Base-by-base conservation (phyloP, 1,140 invertebrate species). In the Cotesia vestalis region DNA sequence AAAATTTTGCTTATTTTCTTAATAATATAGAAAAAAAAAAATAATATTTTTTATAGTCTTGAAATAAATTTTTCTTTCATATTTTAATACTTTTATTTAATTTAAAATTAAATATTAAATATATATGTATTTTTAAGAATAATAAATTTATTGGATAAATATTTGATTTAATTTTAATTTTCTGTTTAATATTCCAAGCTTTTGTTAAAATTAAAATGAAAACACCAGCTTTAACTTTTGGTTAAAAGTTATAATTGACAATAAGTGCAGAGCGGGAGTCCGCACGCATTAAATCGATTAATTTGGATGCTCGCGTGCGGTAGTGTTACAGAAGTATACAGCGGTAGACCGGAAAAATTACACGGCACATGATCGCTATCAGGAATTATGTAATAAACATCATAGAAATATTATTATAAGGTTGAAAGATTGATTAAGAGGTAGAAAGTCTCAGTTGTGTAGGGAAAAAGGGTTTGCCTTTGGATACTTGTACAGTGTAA, bases 311-410 rank as follows among this genome's bases (percentile, higher is more conserved):
- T 59, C 68, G 60, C 61, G 68, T 60, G 40, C 36, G 17, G 20
- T 62, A 60, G 61, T 61, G 9, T n/a, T 70, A 62, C 40, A 17
- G 36, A 27, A 27, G 1, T 27, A 27, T 27, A 27, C 14, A 2
- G 6, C 14, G 61, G 70, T 63, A 38, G 51, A 71, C 57, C 68
- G 46, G 63, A 57, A 71, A 74, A 74, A 74, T 74, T 70, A 63
- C 53, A 60, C 69, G 34, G 46, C 40, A 51, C 57, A 55, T 53
- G 74, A 75, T 72, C 38, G 2, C 67, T 69, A 72, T 75, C 71
- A 36, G 40, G 11, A 61, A 68, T 71, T 68, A 55, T 61, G 46
- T 75, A 75, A 75, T 75, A 69, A 75, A 69, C 67, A 75, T 72
- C 27, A 63, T 72, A 75, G 67, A 40, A 71, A 68, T 53, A 12